Percentiles rank a stretch among this genome's conserved stretches.
Conservation (phyloP, 2,113 vertebrate species). For the Prochilodus magdalenae region DNA sequence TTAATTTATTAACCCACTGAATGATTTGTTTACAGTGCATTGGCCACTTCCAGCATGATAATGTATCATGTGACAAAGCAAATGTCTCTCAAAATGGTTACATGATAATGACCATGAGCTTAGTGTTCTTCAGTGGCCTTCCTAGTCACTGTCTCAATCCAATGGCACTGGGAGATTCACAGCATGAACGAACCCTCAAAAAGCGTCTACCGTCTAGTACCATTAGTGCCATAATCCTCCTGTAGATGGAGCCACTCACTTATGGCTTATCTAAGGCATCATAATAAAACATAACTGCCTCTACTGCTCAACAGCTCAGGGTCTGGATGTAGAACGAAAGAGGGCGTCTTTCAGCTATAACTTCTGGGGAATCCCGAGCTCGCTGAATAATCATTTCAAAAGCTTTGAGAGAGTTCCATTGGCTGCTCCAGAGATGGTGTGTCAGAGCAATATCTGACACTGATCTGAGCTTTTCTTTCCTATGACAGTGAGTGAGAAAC, state of each 20-base stretch:
- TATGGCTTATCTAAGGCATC: not conserved
- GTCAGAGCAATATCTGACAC: constrained; percentile 12
- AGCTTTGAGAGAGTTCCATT: not conserved
- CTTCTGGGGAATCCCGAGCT: constrained; percentile 32
- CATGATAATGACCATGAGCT: too few species aligned
- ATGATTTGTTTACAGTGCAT: too few species aligned
- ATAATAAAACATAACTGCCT: not conserved
- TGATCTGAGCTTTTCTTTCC: constrained; percentile 42
- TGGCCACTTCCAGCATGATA: too few species aligned
- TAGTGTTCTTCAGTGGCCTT: too few species aligned
- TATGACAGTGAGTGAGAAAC: constrained; percentile 26
- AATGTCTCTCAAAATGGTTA: too few species aligned
- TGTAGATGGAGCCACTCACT: constrained; percentile 21
- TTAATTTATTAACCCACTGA: too few species aligned
- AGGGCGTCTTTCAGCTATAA: not conserved
- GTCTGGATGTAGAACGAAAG: not conserved
- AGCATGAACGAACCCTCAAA: too few species aligned
- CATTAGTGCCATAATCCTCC: not conserved
- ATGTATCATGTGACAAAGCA: too few species aligned
- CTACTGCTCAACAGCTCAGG: not conserved
- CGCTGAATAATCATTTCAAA: constrained; percentile 10
- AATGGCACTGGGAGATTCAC: too few species aligned
- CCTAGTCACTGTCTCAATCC: too few species aligned
- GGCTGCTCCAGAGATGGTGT: constrained; percentile 9
- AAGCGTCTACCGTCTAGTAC: not conserved